A percentile compares a stretch with the other conserved stretches of the same genome.
Conservation (phyloP, 2,797 vertebrate genomes). For the Cynodonichthys magdalenae region DNA sequence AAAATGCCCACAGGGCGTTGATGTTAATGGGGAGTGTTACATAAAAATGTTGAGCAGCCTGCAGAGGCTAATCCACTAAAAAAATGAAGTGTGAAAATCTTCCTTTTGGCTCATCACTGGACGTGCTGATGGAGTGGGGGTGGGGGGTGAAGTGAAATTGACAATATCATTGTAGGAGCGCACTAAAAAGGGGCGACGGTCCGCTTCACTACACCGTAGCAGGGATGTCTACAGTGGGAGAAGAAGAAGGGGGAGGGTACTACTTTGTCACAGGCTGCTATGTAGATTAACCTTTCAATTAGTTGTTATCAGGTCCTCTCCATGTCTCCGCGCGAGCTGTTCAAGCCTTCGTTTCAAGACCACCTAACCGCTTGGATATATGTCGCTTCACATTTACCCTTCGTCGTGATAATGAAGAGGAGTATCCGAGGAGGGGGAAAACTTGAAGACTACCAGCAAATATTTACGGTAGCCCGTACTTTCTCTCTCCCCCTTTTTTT, state of each 20-base stretch:
- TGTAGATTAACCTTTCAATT: conserved; percentile 98
- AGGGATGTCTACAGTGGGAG: conserved; percentile 81
- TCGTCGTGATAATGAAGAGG: conserved; percentile 79
- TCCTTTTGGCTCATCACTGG: conserved; percentile 62
- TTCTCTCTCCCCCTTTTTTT: conserved; percentile 1
- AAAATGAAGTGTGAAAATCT: conserved; percentile 38
- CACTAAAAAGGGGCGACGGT: conserved; percentile 79
- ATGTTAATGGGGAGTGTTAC: conserved; percentile 56
- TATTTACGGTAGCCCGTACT: conserved; percentile 67
- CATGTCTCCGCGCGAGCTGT: conserved; percentile 81
- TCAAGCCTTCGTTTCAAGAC: conserved; percentile 76
- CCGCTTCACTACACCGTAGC: conserved; percentile 80
- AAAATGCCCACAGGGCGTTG: conserved; percentile 49
- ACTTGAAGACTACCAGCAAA: conserved; percentile 81
- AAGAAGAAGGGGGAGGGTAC: conserved; percentile 89
- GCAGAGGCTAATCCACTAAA: conserved; percentile 24
- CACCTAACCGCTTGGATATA: conserved; percentile 72
- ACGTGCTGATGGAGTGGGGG: conserved; percentile 67
- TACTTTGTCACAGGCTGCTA: conserved; percentile 94
- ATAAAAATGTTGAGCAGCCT: conserved; percentile 47
- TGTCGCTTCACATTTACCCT: conserved; percentile 70
- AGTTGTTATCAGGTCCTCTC: conserved; percentile 92
- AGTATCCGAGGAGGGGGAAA: conserved; percentile 71
- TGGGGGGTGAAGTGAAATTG: conserved; percentile 67
- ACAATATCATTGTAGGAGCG: conserved; percentile 78